phyloP scores from a whole-genome alignment of 2,888 invertebrate species.

The Omphaloscelis lunosa region DNA sequence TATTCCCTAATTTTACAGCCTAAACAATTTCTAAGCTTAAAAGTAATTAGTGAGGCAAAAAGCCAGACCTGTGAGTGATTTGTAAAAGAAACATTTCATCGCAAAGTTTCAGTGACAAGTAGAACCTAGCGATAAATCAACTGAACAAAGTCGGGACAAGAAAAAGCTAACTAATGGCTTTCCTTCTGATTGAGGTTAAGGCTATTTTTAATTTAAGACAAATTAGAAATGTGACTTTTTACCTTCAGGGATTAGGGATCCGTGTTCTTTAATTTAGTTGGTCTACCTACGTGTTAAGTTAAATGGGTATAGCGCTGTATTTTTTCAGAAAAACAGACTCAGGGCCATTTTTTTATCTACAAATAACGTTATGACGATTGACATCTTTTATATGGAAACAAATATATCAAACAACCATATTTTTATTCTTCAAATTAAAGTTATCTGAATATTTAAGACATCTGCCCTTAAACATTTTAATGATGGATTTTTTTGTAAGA shows the following conservation, averaged over 20 bases:
- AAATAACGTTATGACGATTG: not conserved
- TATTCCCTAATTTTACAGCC: not conserved
- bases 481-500: not conserved
- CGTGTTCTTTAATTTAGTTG: not conserved
- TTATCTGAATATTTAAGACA: not conserved
- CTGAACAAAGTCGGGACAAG: conserved; percentile 55
- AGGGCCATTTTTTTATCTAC: too few relatives aligned
- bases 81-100: conserved; percentile 50
- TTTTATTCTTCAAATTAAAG: too few relatives aligned
- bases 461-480: not conserved
- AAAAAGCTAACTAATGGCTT: conserved; percentile 65
- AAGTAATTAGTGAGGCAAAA: conserved; percentile 52
- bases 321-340: not conserved
- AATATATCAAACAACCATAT: too few relatives aligned
- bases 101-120: conserved; percentile 50
- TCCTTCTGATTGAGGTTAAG: conserved; percentile 61
- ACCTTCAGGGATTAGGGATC: conserved; percentile 16
- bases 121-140: conserved; percentile 64
- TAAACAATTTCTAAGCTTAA: conserved; percentile 27
- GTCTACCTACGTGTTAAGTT: not conserved
- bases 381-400: not conserved
- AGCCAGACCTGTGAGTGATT: conserved; percentile 51
- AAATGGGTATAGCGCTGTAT: not conserved
- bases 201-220: conserved; percentile 59
- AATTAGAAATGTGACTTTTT: conserved; percentile 25